Evolutionary conservation across 1,140 invertebrate genomes (phyloP).

Genomic region (Adelges cooleyi): DNA sequence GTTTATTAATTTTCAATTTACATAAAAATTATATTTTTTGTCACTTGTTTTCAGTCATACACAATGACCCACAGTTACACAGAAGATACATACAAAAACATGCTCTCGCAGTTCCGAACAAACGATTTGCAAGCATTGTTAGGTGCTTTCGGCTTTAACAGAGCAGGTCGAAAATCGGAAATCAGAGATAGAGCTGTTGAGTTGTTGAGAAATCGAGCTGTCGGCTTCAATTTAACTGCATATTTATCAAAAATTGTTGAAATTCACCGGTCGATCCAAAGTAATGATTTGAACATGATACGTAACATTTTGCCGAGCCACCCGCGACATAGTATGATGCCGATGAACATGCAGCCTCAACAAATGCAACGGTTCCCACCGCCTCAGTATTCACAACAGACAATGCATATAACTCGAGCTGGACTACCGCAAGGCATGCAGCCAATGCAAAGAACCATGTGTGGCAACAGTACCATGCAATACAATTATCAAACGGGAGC

Average conservation of each 20-base stretch:
- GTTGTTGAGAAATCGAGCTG: slow-evolving; percentile 57
- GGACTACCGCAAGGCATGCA: background rate
- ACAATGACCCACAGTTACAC: no score
- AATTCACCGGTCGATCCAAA: background rate
- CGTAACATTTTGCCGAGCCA: background rate
- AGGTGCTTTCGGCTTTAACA: slow-evolving; percentile 71
- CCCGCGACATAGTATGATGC: background rate
- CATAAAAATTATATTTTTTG: no score
- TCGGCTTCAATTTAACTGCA: slow-evolving; percentile 32
- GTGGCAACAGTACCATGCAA: background rate
- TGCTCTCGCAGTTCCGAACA: slow-evolving; percentile 72
- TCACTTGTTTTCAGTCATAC: no score
- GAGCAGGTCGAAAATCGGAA: slow-evolving; percentile 75
- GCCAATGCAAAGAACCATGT: background rate
- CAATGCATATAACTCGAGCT: background rate
- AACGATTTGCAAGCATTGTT: slow-evolving; percentile 75
- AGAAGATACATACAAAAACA: slow-evolving; percentile 36
- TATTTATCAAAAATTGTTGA: slow-evolving; percentile 12
- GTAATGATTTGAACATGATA: background rate
- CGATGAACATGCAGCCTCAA: background rate
- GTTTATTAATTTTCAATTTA: no score
- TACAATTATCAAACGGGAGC: background rate
- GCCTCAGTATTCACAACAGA: background rate
- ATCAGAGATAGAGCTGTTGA: slow-evolving; percentile 66
- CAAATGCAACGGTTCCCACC: background rate